A percentile compares a stretch with the other conserved stretches of the same genome.
Conservation (phyloP, 2,113 vertebrate genomes). For the Vombatus ursinus region DNA sequence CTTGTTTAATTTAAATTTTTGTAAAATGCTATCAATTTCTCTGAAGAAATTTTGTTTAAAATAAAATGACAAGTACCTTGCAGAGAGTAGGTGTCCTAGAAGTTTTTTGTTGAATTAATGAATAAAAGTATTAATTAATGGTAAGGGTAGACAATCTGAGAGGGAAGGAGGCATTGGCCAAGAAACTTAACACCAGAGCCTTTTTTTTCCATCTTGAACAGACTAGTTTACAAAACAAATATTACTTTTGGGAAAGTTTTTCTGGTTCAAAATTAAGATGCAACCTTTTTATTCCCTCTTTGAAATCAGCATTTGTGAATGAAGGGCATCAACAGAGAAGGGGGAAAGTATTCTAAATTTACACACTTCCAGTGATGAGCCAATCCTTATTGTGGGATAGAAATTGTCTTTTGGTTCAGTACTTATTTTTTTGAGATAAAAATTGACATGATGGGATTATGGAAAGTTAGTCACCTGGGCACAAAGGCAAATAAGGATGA, state of each 20-base stretch:
- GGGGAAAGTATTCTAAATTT: neutral
- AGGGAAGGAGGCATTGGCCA: neutral
- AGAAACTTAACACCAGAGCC: no score
- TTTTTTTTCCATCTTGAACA: neutral
- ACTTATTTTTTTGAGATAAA: neutral
- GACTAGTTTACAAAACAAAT: neutral
- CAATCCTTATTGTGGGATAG: neutral
- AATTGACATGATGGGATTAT: no score
- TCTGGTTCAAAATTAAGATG: neutral
- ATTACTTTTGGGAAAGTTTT: neutral
- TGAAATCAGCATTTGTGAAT: neutral
- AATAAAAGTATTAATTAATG: neutral
- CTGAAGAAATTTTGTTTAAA: neutral
- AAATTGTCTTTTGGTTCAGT: neutral
- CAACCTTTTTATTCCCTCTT: no score
- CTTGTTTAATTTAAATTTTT: conserved; percentile 72
- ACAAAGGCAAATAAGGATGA: no score
- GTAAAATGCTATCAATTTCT: conserved; percentile 52
- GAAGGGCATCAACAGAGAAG: neutral
- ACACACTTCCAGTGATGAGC: neutral
- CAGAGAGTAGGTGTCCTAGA: neutral
- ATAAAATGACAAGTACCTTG: conserved; percentile 43
- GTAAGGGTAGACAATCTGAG: neutral
- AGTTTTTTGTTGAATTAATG: neutral
- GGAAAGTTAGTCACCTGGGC: no score